Base-by-base conservation (phyloP, 1,140 invertebrate genomes). In the Drosophila hydei region DNA sequence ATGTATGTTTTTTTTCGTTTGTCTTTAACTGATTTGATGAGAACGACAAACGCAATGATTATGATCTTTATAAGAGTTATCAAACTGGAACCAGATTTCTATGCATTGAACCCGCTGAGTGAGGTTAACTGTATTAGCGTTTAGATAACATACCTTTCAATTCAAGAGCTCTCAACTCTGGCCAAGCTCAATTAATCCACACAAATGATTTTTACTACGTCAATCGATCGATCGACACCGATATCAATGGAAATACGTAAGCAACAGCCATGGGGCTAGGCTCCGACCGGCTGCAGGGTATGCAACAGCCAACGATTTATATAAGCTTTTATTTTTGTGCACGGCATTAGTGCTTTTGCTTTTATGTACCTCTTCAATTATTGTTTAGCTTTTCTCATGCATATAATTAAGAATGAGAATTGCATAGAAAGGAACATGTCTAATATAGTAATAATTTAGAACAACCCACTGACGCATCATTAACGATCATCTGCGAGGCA, bases 111-210 rank as follows among this genome's bases (percentile, higher is more conserved):
- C 79, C 63, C 63, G 54, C 9, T 30, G 43, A 51, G 33, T 51
- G 75, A 70, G 69, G 64, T 64, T 85, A 87, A 87, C 77, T 74
- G 61, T 58, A 64, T 84, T 84, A 84, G 79, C 80, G 60, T 52
- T 43, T 48, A 55, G 60, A 64, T 56, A 45, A 67, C 36, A 51
- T 36, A n/a, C 3, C 19, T 43, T 43, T 33, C 11, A 18, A 59
- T 42, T 75, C 23, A 60, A 85, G 80, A 60, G 76, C 61, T 79
- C 72, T 83, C 68, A 62, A 50, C 56, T 61, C 55, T 74, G 63
- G 55, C 77, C 56, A 58, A 79, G 60, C 58, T 50, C 72, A 83
- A 85, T 84, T 85, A 79, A 70, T 50, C 72, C 58, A 40, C 60
- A 73, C 62, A 23, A 78, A 75, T 68, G 48, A 58, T 47, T 56